These are phyloP conservation scores for Agelas oroides DNA, from an alignment of 37 sponge, comb jelly and placozoan species.

Conservation along the genomic window DNA sequence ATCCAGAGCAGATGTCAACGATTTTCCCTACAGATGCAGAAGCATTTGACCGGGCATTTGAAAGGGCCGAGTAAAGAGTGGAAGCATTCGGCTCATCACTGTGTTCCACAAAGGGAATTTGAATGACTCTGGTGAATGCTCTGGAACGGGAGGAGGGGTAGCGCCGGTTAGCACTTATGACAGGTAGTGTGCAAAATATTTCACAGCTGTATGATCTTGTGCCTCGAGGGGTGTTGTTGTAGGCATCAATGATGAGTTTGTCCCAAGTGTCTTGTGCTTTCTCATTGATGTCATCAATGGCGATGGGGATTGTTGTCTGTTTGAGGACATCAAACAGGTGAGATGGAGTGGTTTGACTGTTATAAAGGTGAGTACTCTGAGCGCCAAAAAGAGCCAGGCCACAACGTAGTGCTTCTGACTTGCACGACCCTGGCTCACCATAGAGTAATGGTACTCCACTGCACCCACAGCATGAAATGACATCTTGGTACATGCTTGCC, in stretches of 20 bases:
- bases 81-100: too few species aligned
- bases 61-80: too few species aligned
- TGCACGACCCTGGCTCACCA: neutral
- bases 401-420: neutral
- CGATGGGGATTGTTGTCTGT: neutral
- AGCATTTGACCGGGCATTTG: too few species aligned
- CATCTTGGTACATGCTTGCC: neutral
- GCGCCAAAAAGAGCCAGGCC: neutral
- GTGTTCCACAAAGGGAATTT: too few species aligned
- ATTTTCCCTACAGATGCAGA: too few species aligned
- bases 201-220: neutral
- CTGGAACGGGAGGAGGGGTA: too few species aligned
- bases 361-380: neutral
- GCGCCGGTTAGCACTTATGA: too few species aligned
- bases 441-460: neutral
- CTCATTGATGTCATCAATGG: conserved; percentile 5
- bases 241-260: conserved; percentile 8
- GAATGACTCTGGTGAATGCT: too few species aligned
- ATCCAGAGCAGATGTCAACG: too few species aligned
- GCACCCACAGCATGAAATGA: neutral
- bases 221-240: neutral
- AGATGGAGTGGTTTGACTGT: neutral
- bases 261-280: neutral
- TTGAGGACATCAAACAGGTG: neutral
- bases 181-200: too few species aligned